These are phyloP conservation scores for Drosophila kuntzei DNA, from an alignment of 2,888 invertebrate species.

Conservation along the genomic window DNA sequence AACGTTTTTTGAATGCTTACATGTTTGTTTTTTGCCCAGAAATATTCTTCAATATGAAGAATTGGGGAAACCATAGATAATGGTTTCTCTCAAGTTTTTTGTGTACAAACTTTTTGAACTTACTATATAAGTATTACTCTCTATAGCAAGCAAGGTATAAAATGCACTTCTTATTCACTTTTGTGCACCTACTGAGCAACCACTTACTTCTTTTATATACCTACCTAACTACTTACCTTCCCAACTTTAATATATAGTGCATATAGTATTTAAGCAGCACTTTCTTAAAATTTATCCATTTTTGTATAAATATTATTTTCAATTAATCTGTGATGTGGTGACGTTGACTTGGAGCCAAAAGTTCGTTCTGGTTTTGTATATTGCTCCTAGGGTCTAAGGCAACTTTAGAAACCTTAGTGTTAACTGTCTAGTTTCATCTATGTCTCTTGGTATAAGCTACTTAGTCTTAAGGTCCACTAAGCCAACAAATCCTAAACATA, in stretches of 20 bases:
- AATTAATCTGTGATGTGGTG: conserved; percentile 81
- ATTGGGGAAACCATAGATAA: conserved; percentile 8
- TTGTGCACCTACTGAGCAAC: conserved; percentile 77
- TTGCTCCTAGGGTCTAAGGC: conserved; percentile 61
- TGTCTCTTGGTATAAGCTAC: conserved; percentile 55
- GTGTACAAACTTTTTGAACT: conserved; percentile 55
- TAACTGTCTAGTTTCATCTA: conserved; percentile 51
- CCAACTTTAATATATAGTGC: conserved; percentile 23
- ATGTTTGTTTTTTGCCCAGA: conserved; percentile 79
- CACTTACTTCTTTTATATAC: conserved; percentile 39
- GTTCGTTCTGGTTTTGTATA: conserved; percentile 73
- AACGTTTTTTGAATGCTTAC: conserved; percentile 80
- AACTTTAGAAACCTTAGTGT: conserved; percentile 56
- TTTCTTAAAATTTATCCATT: conserved; percentile 28
- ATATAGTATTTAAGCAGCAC: conserved; percentile 72
- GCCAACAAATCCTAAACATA: conserved; percentile 9
- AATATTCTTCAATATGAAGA: conserved; percentile 11
- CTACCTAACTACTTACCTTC: conserved; percentile 31
- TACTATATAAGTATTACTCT: conserved; percentile 65
- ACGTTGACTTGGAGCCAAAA: conserved; percentile 69
- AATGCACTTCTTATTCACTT: conserved; percentile 68
- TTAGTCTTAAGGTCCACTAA: conserved; percentile 49
- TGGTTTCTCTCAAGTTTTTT: conserved; percentile 40
- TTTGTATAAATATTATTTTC: conserved; percentile 40
- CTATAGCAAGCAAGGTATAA: conserved; percentile 71